Percentiles rank a stretch among this genome's conserved stretches.
phyloP scores from a whole-genome alignment of 2,797 vertebrate species.

The Perodicticus potto region DNA sequence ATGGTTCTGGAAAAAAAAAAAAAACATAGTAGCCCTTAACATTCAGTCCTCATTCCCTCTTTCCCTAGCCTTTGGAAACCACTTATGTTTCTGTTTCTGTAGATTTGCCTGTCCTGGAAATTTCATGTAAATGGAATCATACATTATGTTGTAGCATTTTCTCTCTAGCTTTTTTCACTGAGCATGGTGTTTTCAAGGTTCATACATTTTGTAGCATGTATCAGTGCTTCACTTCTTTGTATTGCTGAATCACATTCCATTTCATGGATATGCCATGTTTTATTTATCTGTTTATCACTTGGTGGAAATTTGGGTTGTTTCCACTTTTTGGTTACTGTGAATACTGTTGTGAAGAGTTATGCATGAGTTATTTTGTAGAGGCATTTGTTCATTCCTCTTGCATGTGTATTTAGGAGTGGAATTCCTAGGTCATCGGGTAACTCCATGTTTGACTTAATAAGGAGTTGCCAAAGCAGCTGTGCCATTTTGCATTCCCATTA shows the following conservation, averaged over 20 bases:
- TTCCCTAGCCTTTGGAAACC: background rate
- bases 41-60: background rate
- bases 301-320: too few species aligned
- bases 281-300: background rate
- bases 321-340: background rate
- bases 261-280: background rate
- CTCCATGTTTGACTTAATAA: background rate
- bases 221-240: background rate
- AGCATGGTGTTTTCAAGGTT: background rate
- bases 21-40: background rate
- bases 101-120: background rate
- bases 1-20: background rate
- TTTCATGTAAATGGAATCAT: background rate
- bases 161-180: background rate
- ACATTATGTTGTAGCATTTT: background rate
- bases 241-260: background rate
- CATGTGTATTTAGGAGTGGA: background rate
- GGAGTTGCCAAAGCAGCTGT: background rate
- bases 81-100: background rate
- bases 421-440: background rate
- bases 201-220: background rate
- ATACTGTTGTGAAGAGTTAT: background rate
- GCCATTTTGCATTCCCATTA: background rate
- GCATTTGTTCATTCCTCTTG: background rate
- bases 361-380: background rate